Evolutionary conservation across 2,113 vertebrate genomes (phyloP), one percentile per base, ranked within the genome.

Genomic region (Grammomys surdaster): DNA sequence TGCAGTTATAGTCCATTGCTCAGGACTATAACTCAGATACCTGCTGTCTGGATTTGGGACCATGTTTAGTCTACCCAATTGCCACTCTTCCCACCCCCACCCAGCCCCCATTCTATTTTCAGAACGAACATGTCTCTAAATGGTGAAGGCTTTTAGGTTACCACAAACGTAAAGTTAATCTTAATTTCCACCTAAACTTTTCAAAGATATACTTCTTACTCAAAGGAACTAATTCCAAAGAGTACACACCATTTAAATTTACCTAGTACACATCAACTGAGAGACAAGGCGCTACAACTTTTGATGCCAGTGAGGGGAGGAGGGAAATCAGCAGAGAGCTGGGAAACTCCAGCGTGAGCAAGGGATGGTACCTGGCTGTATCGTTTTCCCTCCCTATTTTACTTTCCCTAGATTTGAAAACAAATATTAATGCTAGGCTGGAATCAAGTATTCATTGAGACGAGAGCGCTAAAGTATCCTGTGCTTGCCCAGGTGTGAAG

Each of bases 401-500:
- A 58, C 5, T 9, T 82, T 91, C 69, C 19, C 51, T 86, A 10
- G 51, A 76, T 89, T 72, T 36, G 33, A 43, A 75, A 63, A 31
- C 48, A 91, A 84, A 82, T 20, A 20, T 88, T 92, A 48, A 67
- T 84, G 28, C 82, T 51, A 76, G 19, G 33, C 16, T 46, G 6
- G 88, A 16, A 81, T 76, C 28, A 92, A 77, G 48, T 72, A 22
- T 43, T 48, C 13, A 13, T 93, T 46, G 77, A 93, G 89, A 96
- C 33, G 33, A 28, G 20, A 43, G 28, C 26, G 80, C 17, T 26
- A 1, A 91, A 56, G 26, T 58, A 14, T 54, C 76, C 9, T 20
- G 48, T 31, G 36, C 72, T 96, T 80, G 60, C 85, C 63, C 90
- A 96, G 84, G 84, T 96, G 24, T 69, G 81, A 96, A 48, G 33